Evolutionary conservation across 1,140 invertebrate genomes (phyloP).

Genomic region (Camponotus vicinus): DNA sequence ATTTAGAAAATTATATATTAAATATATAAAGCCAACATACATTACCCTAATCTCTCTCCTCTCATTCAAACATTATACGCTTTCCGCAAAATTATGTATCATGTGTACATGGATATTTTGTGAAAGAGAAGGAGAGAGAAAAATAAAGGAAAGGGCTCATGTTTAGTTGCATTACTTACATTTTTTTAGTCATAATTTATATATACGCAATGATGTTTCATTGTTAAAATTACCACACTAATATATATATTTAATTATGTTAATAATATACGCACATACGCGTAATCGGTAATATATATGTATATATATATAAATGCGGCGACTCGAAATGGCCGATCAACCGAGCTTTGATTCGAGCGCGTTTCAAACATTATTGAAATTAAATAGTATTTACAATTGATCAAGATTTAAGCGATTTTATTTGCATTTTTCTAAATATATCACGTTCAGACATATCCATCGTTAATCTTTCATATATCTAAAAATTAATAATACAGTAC

Average conservation of each 20-base stretch:
- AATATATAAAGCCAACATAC: neutral
- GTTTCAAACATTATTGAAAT: neutral
- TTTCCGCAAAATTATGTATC: neutral
- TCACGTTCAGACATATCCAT: neutral
- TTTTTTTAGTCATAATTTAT: no score
- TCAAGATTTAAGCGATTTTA: neutral
- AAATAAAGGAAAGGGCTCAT: neutral
- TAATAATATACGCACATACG: no score
- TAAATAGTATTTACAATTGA: conserved; percentile 23
- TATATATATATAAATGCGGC: no score
- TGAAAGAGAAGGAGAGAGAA: no score
- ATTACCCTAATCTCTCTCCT: neutral
- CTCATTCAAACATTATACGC: neutral
- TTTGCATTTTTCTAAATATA: conserved; percentile 5
- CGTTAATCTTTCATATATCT: neutral
- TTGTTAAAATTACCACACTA: no score
- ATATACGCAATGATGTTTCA: no score
- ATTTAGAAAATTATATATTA: conserved; percentile 6
- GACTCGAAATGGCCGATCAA: neutral
- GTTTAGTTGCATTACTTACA: no score
- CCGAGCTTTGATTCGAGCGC: neutral
- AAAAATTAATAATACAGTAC: neutral
- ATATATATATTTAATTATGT: no score
- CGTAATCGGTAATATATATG: no score
- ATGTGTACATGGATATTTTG: neutral